Evolutionary conservation across 2,888 invertebrate genomes (phyloP).

Genomic region (Lacanobia wlatinum): DNA sequence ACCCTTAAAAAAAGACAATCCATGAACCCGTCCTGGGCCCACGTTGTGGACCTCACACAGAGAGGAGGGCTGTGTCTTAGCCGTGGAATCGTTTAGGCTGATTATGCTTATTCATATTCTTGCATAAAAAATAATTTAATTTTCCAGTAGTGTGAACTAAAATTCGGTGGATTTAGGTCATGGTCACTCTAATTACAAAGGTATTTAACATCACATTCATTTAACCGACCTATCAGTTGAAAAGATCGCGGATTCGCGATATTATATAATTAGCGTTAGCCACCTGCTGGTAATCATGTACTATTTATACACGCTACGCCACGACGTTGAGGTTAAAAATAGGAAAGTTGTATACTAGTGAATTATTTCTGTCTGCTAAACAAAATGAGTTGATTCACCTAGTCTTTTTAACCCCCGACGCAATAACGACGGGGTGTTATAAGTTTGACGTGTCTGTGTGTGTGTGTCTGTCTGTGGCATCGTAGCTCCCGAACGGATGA

Average conservation of each 20-base stretch:
- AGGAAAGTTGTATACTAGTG: slow-evolving; percentile 29
- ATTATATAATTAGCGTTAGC: slow-evolving; percentile 14
- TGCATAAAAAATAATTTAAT: background rate
- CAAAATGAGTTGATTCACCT: background rate
- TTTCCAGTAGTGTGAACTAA: background rate
- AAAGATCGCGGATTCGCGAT: slow-evolving; percentile 9
- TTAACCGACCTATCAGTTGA: slow-evolving; percentile 11
- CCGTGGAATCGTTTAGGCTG: accelerated
- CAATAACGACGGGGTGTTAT: no score
- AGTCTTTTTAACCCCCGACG: no score
- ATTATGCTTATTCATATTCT: background rate
- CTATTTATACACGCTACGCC: slow-evolving; percentile 1
- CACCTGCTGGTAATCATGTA: background rate
- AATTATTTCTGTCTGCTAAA: slow-evolving; percentile 19
- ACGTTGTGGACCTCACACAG: background rate
- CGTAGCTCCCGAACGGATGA: no score
- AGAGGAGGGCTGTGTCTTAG: background rate
- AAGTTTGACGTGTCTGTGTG: no score
- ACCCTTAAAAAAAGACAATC: background rate
- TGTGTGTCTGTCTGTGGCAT: no score
- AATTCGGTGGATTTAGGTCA: background rate
- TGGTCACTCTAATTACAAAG: slow-evolving; percentile 4
- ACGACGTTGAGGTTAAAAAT: slow-evolving; percentile 23
- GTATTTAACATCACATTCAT: slow-evolving; percentile 11
- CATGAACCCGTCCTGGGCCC: background rate